Evolutionary conservation across 2,113 vertebrate species (phyloP).

Genomic region (Nannobrachium achirus): DNA sequence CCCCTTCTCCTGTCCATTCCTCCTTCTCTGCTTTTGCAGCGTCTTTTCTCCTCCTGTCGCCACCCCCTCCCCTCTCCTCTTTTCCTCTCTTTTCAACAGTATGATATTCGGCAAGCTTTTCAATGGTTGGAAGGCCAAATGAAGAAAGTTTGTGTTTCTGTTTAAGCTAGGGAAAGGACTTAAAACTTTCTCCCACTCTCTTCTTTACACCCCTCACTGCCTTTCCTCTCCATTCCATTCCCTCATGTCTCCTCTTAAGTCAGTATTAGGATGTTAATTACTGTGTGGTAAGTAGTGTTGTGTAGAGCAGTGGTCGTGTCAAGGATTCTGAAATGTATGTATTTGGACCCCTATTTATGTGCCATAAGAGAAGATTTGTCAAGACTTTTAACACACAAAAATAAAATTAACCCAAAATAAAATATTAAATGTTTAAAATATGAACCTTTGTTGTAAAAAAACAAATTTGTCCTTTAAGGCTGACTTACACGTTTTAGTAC

Average conservation of each 20-base stretch:
- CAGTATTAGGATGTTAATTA: too few species aligned
- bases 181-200: not conserved
- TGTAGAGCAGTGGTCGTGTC: not conserved
- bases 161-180: not conserved
- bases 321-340: too few species aligned
- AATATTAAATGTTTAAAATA: too few species aligned
- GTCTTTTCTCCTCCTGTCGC: not conserved
- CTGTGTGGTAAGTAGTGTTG: not conserved
- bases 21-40: not conserved
- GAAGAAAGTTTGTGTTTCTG: not conserved
- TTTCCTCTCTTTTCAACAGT: conserved; percentile 13
- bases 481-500: too few species aligned
- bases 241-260: too few species aligned
- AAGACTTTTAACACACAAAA: too few species aligned
- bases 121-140: not conserved
- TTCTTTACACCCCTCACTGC: not conserved
- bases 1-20: conserved; percentile 5
- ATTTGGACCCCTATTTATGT: too few species aligned
- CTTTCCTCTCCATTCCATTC: not conserved
- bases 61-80: conserved; percentile 17
- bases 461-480: too few species aligned
- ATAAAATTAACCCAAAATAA: too few species aligned
- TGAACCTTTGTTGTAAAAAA: too few species aligned
- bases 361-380: too few species aligned
- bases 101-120: conserved; percentile 27